These are phyloP conservation scores for Platyrinchus mystaceus DNA, from an alignment of 2,797 vertebrate species.

Conservation along the genomic window DNA sequence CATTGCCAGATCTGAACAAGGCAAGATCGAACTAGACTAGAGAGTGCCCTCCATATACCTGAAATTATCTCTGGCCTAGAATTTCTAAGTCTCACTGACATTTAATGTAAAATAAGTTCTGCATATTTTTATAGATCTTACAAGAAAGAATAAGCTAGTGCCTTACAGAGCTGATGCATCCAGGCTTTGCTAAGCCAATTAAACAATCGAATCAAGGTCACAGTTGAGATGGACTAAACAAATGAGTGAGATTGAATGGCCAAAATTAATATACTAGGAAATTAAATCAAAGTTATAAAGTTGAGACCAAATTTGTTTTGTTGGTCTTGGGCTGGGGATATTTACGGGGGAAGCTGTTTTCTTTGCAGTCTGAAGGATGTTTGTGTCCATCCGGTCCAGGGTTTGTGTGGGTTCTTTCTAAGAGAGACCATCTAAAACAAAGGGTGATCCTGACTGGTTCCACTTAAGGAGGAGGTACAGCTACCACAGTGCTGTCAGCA, in stretches of 20 bases:
- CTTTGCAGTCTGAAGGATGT: not conserved
- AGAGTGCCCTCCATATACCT: not conserved
- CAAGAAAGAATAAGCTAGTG: not conserved
- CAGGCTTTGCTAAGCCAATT: constrained; percentile 41
- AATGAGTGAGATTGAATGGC: constrained; percentile 11
- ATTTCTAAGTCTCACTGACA: not conserved
- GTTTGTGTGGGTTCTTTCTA: not conserved
- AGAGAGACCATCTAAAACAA: not conserved
- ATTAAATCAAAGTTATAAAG: constrained; percentile 41
- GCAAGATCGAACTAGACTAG: not conserved
- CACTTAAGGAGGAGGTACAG: not conserved
- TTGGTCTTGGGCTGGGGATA: not conserved
- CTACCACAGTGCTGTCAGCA: not conserved
- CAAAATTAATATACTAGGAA: constrained; percentile 46
- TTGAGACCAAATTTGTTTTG: not conserved
- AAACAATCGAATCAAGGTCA: constrained; percentile 45
- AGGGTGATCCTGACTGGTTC: not conserved
- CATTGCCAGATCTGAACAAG: not conserved
- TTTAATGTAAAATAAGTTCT: not conserved
- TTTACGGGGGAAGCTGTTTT: not conserved
- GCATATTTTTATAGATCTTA: not conserved
- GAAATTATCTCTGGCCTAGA: not conserved
- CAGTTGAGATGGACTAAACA: constrained; percentile 18
- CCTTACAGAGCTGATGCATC: not conserved
- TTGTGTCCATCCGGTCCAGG: not conserved